A percentile compares a stretch with the other conserved stretches of the same genome.
phyloP scores from a whole-genome alignment of 1,140 invertebrate genomes.

The Tetramorium alpestre region DNA sequence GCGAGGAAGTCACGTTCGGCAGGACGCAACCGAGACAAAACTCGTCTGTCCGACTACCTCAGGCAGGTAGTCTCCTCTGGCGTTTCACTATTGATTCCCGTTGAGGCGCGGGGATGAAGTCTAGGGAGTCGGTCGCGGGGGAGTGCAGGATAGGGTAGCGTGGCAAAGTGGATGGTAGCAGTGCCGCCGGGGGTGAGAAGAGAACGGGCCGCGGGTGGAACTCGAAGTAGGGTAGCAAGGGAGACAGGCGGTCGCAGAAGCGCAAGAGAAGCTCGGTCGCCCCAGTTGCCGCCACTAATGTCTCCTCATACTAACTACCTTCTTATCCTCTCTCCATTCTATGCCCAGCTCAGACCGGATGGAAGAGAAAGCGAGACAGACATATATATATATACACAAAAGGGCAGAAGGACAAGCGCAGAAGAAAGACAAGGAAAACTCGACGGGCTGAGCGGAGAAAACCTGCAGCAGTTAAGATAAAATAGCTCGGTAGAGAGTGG shows the following conservation, averaged over 20 bases:
- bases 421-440: conserved; percentile 23
- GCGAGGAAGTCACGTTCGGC: conserved; percentile 64
- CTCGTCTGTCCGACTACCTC: conserved; percentile 53
- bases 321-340: conserved; percentile 73
- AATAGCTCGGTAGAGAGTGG: conserved; percentile 71
- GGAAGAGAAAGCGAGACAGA: conserved; percentile 17
- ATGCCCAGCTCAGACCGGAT: conserved; percentile 45
- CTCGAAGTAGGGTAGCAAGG: conserved; percentile 50
- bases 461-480: conserved; percentile 78
- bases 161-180: conserved; percentile 59
- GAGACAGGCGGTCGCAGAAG: conserved; percentile 50
- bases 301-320: conserved; percentile 79
- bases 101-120: conserved; percentile 50
- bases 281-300: conserved; percentile 78
- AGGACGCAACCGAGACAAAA: conserved; percentile 56
- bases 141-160: conserved; percentile 51
- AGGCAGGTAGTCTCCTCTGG: conserved; percentile 51
- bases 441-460: conserved; percentile 71
- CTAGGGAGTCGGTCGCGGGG: conserved; percentile 38
- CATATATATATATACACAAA: neutral
- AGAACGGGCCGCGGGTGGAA: conserved; percentile 9
- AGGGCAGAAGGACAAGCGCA: conserved; percentile 23
- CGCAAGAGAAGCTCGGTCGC: conserved; percentile 63
- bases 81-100: conserved; percentile 75
- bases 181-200: conserved; percentile 31